Base-by-base conservation (phyloP, 2,888 invertebrate genomes). In the Parnassius orleans region DNA sequence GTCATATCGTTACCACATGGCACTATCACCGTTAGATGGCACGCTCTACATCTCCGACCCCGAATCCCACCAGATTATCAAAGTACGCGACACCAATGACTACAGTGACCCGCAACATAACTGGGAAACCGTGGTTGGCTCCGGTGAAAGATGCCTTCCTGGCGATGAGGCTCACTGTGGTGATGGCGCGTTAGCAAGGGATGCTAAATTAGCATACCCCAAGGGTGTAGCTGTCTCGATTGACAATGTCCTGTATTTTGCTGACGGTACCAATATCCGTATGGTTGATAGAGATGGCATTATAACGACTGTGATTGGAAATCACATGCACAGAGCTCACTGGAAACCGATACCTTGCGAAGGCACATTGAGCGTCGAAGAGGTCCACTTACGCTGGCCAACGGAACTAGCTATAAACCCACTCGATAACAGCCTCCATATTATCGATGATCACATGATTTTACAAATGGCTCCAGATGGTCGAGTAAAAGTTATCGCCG, bases 1-100 rank as follows among this genome's bases (percentile, higher is more conserved):
- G 0, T 98, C 98, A 0, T 98, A 99, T 86, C 96, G 98, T 61
- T 99, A 99, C 85, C 98, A 98, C 90, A 96, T 99, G 94, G 98
- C 98, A 0, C 91, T 99, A 52, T 98, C 98, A 74, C 99, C 99
- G 0, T 92, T 98, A 12, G 98, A 98, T 81, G 98, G 98, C 41
- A 95, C 95, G 1, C 93, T 99, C 10, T 99, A 98, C 90, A 97
- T 99, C 74, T 98, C 99, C 0, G 98, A 99, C 82, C 98, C 98
- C 0, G 98, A 98, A 82, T 97, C 97, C 0, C 98, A 98, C 83
- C 98, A 98, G 85, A 98, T 98, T 70, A 96, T 98, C 66, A 94
- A 95, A 68, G 97, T 98, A 1, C 94, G 96, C 52, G 95, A 96
- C 77, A 95, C 95, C 1, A 95, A 95, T 66, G 97, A 97, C 81